These are phyloP conservation scores for Drosophila ercepeae DNA, from an alignment of 1,140 invertebrate species.

Conservation along the genomic window DNA sequence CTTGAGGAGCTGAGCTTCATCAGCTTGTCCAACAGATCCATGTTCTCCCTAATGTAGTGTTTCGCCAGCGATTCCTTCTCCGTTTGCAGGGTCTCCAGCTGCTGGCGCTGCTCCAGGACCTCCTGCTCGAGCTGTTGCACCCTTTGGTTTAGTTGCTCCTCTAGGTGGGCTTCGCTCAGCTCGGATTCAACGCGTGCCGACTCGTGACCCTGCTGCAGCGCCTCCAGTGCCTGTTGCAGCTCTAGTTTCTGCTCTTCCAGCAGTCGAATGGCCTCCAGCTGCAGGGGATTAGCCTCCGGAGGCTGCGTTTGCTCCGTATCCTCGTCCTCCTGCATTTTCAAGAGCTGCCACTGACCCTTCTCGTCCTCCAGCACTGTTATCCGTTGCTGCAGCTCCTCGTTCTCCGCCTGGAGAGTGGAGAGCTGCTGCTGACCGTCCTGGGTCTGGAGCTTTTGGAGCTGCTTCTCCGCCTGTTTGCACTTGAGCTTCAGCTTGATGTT, in stretches of 20 bases:
- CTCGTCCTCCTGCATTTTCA: conserved; percentile 50
- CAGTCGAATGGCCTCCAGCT: conserved; percentile 66
- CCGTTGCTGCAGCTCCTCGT: conserved; percentile 89
- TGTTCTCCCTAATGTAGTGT: conserved; percentile 88
- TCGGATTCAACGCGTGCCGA: conserved; percentile 87
- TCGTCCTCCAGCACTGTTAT: conserved; percentile 94
- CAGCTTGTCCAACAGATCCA: conserved; percentile 87
- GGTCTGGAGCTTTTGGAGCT: conserved; percentile 90
- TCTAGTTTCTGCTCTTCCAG: conserved; percentile 77
- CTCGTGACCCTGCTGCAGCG: conserved; percentile 54
- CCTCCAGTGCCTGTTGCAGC: conserved; percentile 56
- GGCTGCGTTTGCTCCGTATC: background rate
- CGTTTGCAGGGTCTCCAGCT: conserved; percentile 84
- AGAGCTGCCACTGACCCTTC: conserved; percentile 94
- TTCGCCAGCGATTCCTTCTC: conserved; percentile 85
- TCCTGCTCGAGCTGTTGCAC: conserved; percentile 85
- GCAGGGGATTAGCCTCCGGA: conserved; percentile 9
- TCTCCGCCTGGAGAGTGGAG: conserved; percentile 85
- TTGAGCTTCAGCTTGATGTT: conserved; percentile 94
- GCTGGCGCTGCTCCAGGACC: conserved; percentile 84
- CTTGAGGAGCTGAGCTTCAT: conserved; percentile 88
- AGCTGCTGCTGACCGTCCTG: conserved; percentile 89
- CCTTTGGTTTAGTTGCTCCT: conserved; percentile 86
- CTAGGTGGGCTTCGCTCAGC: conserved; percentile 87
- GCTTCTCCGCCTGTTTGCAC: conserved; percentile 92